Base-by-base conservation (phyloP, 1,140 invertebrate species). In the Melanaphis sacchari region DNA sequence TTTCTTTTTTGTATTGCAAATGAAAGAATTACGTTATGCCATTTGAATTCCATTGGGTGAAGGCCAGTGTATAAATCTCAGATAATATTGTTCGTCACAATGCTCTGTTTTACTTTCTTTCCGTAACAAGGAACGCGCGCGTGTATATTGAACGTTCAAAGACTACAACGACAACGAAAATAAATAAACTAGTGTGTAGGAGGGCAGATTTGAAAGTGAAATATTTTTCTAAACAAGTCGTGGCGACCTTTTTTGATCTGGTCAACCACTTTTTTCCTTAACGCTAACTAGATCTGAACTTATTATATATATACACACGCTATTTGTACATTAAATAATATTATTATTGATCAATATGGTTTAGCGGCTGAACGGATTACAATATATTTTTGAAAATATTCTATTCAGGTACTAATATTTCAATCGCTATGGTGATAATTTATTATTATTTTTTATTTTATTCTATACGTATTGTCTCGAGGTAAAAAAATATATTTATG, bases 141-240 rank as follows among this genome's bases (percentile, higher is more conserved):
- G 43, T 43, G 87, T 52, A 76, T 8, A 59, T 15, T n/a, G 0
- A 76, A 76, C 59, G 18, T 88, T 31, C 26, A 87, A 22, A 84
- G 24, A 84, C 22, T 82, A 41, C 38, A 85, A 26, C 24, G 38
- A 85, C 40, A 85, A 85, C 40, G 46, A 85, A 41, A 9, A 84
- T 9, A 49, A 84, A 76, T 76, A 85, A 85, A 85, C 84, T 6
- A 46, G 41, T 76, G 90, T 81, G 90, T 91, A 31, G 90, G 90
- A 91, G 90, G 43, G 36, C 52, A 59, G 90, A 91, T 46, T 91
- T 91, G 90, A 91, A 91, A 91, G 90, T 91, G 59, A 91, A 91
- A 91, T 91, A 90, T 90, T 40, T 90, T 43, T 90, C 49, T 41
- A 46, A 76, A 81, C 90, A 40, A 76, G 90, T 91, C 90, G 41